Evolutionary conservation across 2,797 vertebrate species (phyloP), one percentile per base, ranked within the genome.

Genomic region (Threskiornis aethiopicus): DNA sequence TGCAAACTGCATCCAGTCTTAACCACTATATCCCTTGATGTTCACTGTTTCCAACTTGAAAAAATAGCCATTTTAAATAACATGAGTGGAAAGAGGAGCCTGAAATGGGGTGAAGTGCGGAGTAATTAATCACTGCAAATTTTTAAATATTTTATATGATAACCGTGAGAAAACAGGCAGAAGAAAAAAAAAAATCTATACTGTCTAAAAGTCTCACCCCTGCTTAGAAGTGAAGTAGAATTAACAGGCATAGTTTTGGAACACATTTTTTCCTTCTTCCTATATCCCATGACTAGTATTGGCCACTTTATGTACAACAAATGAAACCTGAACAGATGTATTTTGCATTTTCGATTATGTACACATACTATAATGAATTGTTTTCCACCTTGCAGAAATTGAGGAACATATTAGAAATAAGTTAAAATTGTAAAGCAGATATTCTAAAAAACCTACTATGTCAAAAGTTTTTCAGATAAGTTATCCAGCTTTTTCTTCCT

Each of bases 71-170:
- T 73, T 73, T 62, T 42, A 57, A 78, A n/a, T n/a, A 57, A 33
- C 3, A 6, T 20, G 10, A 62, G 15, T 55, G 21, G 13, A 62
- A 33, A 14, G 21, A 89, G 25, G 11, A 84, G 4, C 13, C 41
- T 64, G n/a, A 75, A 84, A 52, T 2, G 0, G 5, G 8, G 69
- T 10, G 3, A 81, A 77, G 1, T 0, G 1, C 4, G 31, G 8
- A 78, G 25, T 16, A 6, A 33, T 59, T 69, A 83, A 54, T 11
- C 8, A n/a, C 12, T 46, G 6, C 1, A 89, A 62, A 22, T 51
- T 72, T 58, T 54, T 9, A n/a, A 62, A 71, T 59, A 54, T 67
- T 87, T 76, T 54, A 11, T 54, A n/a, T n/a, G 0, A 62, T 28
- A 66, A 3, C 15, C 15, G 41, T 0, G 9, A 77, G 7, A 67